Percentiles rank a stretch among this genome's conserved stretches.
Evolutionary conservation across 2,113 vertebrate species (phyloP).

Genomic region (Lepidothrix coronata): DNA sequence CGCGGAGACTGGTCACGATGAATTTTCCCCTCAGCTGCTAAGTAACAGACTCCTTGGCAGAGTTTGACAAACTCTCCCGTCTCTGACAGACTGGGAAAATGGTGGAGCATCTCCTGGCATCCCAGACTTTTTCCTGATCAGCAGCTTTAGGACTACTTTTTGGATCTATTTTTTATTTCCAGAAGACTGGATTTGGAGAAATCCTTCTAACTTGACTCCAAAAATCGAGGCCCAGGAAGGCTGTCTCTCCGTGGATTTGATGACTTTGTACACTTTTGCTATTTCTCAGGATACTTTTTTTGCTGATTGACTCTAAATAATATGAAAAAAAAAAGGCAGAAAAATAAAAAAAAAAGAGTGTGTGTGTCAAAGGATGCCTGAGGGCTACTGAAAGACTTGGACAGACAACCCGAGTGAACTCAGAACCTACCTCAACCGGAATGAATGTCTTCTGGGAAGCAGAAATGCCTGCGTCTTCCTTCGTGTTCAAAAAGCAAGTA

Average conservation of each 20-base stretch:
- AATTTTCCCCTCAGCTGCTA: conserved; percentile 26
- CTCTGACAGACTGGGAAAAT: not conserved
- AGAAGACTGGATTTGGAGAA: conserved; percentile 31
- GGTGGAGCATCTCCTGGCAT: not conserved
- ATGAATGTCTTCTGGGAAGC: conserved; percentile 94
- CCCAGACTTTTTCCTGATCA: not conserved
- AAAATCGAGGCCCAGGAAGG: not conserved
- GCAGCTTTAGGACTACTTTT: conserved; percentile 63
- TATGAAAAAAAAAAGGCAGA: not conserved
- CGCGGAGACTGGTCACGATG: not conserved
- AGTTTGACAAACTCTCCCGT: not conserved
- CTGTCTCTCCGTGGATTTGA: not conserved
- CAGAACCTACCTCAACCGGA: conserved; percentile 98
- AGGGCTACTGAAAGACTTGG: conserved; percentile 76
- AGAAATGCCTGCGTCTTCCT: conserved; percentile 78
- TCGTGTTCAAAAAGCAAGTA: conserved; percentile 70
- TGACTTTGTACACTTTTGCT: conserved; percentile 35
- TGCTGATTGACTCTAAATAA: conserved; percentile 70
- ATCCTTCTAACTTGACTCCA: conserved; percentile 42
- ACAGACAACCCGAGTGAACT: conserved; percentile 76
- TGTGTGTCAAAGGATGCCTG: conserved; percentile 73
- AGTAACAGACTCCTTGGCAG: not conserved
- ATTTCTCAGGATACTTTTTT: conserved; percentile 88
- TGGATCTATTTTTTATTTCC: conserved; percentile 50
- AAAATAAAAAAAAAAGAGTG: not conserved